Evolutionary conservation across 2,888 invertebrate species (phyloP).

Genomic region (Agrochola litura): DNA sequence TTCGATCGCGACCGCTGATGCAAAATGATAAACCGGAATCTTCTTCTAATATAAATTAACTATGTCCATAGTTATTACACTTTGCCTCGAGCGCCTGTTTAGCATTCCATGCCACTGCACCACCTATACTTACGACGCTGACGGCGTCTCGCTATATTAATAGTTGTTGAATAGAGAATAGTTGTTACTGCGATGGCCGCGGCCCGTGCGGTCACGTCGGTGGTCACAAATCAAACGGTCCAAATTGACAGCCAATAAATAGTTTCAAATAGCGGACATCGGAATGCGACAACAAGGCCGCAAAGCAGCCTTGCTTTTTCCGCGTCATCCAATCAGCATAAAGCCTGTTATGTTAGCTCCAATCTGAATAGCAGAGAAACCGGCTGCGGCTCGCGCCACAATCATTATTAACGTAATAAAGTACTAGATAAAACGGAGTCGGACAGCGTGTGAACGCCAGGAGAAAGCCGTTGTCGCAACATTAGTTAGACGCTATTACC

Average conservation of each 20-base stretch:
- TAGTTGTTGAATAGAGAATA: conserved; percentile 65
- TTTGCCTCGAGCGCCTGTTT: conserved; percentile 74
- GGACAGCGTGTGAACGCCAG: conserved; percentile 89
- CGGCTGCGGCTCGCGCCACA: conserved; percentile 87
- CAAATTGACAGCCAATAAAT: conserved; percentile 82
- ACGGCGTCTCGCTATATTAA: conserved; percentile 71
- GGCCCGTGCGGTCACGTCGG: conserved; percentile 56
- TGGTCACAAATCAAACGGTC: conserved; percentile 77
- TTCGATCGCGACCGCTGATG: conserved; percentile 74
- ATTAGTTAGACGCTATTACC: conserved; percentile 81
- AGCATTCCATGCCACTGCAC: conserved; percentile 73
- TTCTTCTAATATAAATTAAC: conserved; percentile 78
- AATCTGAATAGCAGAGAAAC: conserved; percentile 85
- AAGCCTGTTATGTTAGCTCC: conserved; percentile 81
- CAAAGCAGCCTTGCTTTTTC: conserved; percentile 87
- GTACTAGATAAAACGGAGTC: conserved; percentile 87
- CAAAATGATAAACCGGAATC: conserved; percentile 73
- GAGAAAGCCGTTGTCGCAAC: conserved; percentile 89
- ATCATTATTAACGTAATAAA: conserved; percentile 89
- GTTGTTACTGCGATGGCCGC: conserved; percentile 49
- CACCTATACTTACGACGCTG: conserved; percentile 71
- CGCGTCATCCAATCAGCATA: conserved; percentile 88
- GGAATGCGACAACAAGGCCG: conserved; percentile 88
- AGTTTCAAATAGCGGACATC: conserved; percentile 80
- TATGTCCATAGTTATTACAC: conserved; percentile 75